Evolutionary conservation across 2,888 invertebrate genomes (phyloP).

Genomic region (Tubulanus polymorphus): DNA sequence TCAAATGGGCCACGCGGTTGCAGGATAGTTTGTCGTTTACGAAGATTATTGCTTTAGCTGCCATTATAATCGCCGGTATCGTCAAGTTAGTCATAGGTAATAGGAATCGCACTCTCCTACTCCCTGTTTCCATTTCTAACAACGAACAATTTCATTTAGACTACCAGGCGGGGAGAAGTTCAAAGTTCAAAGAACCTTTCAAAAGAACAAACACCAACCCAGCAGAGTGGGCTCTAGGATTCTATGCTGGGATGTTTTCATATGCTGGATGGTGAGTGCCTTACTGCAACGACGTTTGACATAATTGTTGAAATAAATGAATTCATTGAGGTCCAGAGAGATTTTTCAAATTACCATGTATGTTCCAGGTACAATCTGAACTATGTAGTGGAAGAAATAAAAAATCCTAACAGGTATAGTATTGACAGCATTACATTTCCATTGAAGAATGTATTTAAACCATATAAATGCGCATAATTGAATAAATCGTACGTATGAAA

Average conservation of each 20-base stretch:
- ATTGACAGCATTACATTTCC: too few species aligned
- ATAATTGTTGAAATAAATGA: too few species aligned
- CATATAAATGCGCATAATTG: too few species aligned
- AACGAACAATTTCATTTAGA: too few species aligned
- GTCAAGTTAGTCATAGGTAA: constrained; percentile 78
- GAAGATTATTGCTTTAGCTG: constrained; percentile 33
- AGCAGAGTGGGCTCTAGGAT: constrained; percentile 58
- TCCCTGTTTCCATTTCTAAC: too few species aligned
- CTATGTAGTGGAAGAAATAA: not conserved
- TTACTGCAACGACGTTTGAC: too few species aligned
- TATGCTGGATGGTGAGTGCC: constrained; percentile 58
- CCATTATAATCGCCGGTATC: constrained; percentile 85
- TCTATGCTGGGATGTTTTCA: constrained; percentile 49
- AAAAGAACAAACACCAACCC: constrained; percentile 55
- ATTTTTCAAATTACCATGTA: too few species aligned
- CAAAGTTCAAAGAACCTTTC: constrained; percentile 37
- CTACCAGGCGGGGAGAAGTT: constrained; percentile 28
- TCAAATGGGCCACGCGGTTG: constrained; percentile 37
- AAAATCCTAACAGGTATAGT: not conserved
- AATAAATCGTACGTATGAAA: too few species aligned
- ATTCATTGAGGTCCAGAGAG: too few species aligned
- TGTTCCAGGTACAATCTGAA: not conserved
- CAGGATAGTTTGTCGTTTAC: constrained; percentile 35
- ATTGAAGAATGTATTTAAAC: too few species aligned
- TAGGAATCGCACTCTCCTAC: too few species aligned